These are phyloP conservation scores for Andrena marginata DNA, from an alignment of 2,888 invertebrate genomes.

Conservation along the genomic window DNA sequence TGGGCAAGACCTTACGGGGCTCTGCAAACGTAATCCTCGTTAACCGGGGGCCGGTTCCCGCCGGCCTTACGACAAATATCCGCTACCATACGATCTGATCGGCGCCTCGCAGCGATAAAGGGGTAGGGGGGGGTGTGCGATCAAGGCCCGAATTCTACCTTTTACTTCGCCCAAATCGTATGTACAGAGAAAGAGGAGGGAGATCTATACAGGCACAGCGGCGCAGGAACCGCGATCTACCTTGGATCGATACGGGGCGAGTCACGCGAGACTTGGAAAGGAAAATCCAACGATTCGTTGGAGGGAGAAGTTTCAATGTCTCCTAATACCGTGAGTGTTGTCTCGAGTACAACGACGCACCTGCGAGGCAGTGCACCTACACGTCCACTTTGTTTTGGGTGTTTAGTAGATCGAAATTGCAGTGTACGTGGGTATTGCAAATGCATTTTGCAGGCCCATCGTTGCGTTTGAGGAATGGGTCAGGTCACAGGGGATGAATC, in stretches of 20 bases:
- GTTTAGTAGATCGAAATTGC: no score
- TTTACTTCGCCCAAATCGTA: slow-evolving; percentile 52
- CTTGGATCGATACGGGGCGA: slow-evolving; percentile 21
- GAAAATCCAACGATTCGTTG: background rate
- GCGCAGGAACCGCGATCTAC: slow-evolving; percentile 55
- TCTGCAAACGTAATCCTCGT: slow-evolving; percentile 87
- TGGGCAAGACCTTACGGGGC: slow-evolving; percentile 95
- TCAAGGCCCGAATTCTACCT: slow-evolving; percentile 61
- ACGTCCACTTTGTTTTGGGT: no score
- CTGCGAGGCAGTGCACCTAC: no score
- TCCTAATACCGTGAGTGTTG: background rate
- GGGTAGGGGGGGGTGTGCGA: background rate
- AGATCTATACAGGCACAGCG: slow-evolving; percentile 43
- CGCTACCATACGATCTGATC: slow-evolving; percentile 33
- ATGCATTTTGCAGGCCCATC: no score
- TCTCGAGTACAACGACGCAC: background rate
- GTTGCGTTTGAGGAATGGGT: no score
- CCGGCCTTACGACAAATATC: slow-evolving; percentile 16
- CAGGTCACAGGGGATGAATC: no score
- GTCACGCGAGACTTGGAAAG: background rate
- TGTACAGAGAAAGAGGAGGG: slow-evolving; percentile 51
- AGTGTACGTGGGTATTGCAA: no score
- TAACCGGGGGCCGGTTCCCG: slow-evolving; percentile 36
- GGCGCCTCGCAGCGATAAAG: slow-evolving; percentile 24
- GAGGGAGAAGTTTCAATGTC: background rate